Evolutionary conservation across 1,140 invertebrate genomes (phyloP).

Genomic region (Nomia melanderi): DNA sequence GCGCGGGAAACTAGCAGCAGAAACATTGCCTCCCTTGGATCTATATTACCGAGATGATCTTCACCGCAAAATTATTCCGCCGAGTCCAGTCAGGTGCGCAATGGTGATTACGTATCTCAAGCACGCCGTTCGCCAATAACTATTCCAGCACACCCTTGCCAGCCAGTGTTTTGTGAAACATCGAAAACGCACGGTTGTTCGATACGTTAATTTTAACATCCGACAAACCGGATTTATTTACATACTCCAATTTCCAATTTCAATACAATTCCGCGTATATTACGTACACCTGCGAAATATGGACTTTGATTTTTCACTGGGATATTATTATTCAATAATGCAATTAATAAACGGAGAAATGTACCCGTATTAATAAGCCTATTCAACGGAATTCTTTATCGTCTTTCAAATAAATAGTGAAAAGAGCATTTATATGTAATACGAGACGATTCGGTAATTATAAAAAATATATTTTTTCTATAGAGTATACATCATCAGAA

Average conservation of each 20-base stretch:
- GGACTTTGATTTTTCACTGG: not conserved
- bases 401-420: no score
- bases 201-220: slow-evolving; percentile 37
- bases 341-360: slow-evolving; percentile 49
- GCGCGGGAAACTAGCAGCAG: not conserved
- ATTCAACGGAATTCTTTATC: no score
- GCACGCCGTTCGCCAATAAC: slow-evolving; percentile 33
- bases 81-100: slow-evolving; percentile 48
- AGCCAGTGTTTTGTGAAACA: slow-evolving; percentile 12
- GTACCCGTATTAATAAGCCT: no score
- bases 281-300: not conserved
- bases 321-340: slow-evolving; percentile 11
- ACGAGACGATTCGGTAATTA: no score
- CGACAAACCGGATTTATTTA: not conserved
- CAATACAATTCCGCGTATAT: slow-evolving; percentile 5
- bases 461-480: no score
- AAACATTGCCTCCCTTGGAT: not conserved
- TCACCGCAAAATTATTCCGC: slow-evolving; percentile 47
- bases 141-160: slow-evolving; percentile 1
- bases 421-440: no score
- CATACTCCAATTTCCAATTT: slow-evolving; percentile 25
- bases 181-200: slow-evolving; percentile 23
- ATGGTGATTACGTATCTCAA: slow-evolving; percentile 48
- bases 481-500: no score
- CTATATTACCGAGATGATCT: slow-evolving; percentile 46